A percentile compares a stretch with the other conserved stretches of the same genome.
Evolutionary conservation across 1,140 invertebrate genomes (phyloP).

Genomic region (Tyrophagus putrescentiae): DNA sequence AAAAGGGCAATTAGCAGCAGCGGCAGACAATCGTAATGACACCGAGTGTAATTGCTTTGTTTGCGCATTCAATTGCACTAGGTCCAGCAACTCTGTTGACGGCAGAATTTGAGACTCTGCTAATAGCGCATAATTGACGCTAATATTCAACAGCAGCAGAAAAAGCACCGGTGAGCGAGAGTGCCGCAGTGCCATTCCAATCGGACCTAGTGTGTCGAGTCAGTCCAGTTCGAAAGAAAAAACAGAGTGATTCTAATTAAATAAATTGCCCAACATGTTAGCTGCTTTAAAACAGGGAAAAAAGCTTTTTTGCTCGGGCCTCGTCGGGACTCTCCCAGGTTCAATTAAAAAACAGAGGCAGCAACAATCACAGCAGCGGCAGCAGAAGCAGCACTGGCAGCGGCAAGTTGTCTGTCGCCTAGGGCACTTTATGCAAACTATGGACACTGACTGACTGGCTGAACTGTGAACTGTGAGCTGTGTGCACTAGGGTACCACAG

Average conservation of each 20-base stretch:
- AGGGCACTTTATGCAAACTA: too few relatives aligned
- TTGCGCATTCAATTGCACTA: not conserved
- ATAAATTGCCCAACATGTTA: slow-evolving; percentile 3
- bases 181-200: not conserved
- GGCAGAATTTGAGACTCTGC: not conserved
- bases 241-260: slow-evolving; percentile 6
- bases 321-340: not conserved
- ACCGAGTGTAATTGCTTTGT: slow-evolving; percentile 12
- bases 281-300: not conserved
- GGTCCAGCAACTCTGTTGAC: not conserved
- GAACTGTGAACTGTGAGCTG: too few relatives aligned
- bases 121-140: slow-evolving; percentile 5
- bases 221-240: too few relatives aligned
- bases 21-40: slow-evolving; percentile 7
- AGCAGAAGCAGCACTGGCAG: not conserved
- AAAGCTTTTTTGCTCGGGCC: slow-evolving; percentile 4
- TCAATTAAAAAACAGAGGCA: not conserved
- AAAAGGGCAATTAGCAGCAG: not conserved
- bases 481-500: too few relatives aligned
- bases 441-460: too few relatives aligned
- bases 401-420: too few relatives aligned
- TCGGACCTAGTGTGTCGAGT: not conserved
- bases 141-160: too few relatives aligned
- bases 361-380: not conserved
- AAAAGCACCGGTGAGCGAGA: too few relatives aligned